These are phyloP conservation scores for Hyperoplus immaculatus DNA, from an alignment of 2,797 vertebrate species.

Conservation along the genomic window DNA sequence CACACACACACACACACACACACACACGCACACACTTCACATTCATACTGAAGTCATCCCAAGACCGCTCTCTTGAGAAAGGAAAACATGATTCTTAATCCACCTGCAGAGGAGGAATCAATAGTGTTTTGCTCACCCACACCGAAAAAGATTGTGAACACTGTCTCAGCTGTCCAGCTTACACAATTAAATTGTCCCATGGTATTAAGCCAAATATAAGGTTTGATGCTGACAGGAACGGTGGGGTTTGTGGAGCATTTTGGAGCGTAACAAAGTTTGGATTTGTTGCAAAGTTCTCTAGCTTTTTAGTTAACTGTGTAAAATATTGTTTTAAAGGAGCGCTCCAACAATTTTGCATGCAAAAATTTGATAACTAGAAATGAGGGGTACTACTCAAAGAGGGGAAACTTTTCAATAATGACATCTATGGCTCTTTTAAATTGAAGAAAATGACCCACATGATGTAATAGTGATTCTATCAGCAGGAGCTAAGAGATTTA, in stretches of 20 bases:
- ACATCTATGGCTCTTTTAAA: neutral
- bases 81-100: conserved; percentile 73
- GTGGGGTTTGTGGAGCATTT: conserved; percentile 13
- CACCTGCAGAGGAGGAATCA: conserved; percentile 77
- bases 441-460: neutral
- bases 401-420: neutral
- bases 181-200: conserved; percentile 62
- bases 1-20: neutral
- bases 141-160: conserved; percentile 64
- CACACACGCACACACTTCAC: conserved; percentile 46
- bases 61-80: conserved; percentile 53
- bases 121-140: conserved; percentile 70
- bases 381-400: neutral
- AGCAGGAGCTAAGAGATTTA: neutral
- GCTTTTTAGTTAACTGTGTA: neutral
- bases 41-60: conserved; percentile 64
- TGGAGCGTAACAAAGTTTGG: conserved; percentile 19
- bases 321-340: neutral
- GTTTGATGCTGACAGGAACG: conserved; percentile 32
- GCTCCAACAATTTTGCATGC: too few relatives aligned
- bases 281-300: conserved; percentile 5
- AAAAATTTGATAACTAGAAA: neutral
- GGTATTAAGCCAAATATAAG: conserved; percentile 73
- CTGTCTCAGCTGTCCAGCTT: conserved; percentile 68
- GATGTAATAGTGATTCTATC: neutral